These are phyloP conservation scores for Apamea anceps DNA, from an alignment of 2,888 invertebrate genomes.

Conservation along the genomic window DNA sequence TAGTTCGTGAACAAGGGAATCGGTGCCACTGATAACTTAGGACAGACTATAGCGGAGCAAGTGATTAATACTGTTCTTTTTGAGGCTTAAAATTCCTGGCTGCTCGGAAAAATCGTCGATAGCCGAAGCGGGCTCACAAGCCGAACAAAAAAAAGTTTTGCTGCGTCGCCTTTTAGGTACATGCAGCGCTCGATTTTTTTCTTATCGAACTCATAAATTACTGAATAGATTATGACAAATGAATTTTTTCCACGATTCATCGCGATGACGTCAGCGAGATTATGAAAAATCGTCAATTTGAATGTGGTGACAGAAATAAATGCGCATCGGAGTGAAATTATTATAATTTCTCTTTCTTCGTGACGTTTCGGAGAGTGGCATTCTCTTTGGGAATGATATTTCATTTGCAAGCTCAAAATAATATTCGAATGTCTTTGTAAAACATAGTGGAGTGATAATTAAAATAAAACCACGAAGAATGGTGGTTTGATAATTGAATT, in stretches of 20 bases:
- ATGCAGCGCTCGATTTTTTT: conserved; percentile 28
- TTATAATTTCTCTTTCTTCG: conserved; percentile 37
- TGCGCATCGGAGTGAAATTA: conserved; percentile 49
- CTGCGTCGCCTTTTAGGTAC: conserved; percentile 36
- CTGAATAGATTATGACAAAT: conserved; percentile 45
- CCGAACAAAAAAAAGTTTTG: conserved; percentile 32
- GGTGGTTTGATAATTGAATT: background rate
- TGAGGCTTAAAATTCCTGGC: conserved; percentile 9
- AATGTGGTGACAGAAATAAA: conserved; percentile 62
- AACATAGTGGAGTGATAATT: background rate
- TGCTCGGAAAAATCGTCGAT: conserved; percentile 10
- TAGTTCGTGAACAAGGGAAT: no score
- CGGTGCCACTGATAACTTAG: background rate
- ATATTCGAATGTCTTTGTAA: background rate
- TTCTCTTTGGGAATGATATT: conserved; percentile 19
- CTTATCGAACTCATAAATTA: conserved; percentile 50
- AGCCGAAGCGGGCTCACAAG: conserved; percentile 5
- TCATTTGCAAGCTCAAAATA: background rate
- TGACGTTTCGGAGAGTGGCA: conserved; percentile 19
- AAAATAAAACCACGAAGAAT: background rate
- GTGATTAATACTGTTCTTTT: background rate
- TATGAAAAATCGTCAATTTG: conserved; percentile 57
- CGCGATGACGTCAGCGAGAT: conserved; percentile 48
- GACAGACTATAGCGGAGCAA: background rate
- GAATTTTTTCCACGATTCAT: conserved; percentile 48